phyloP scores from a whole-genome alignment of 2,797 vertebrate species.

The Picus viridis region DNA sequence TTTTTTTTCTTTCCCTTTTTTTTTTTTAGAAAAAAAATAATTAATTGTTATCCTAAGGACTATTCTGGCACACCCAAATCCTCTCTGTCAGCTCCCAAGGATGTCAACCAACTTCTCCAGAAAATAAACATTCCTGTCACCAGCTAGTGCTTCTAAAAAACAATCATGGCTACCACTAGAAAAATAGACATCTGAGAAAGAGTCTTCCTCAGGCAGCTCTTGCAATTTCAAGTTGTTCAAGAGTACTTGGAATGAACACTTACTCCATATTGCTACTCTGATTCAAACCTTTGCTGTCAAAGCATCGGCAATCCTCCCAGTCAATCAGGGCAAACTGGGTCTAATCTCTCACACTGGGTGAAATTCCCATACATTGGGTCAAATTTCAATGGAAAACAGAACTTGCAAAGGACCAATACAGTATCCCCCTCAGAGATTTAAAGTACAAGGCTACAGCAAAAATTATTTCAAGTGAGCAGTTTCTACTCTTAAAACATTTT shows the following conservation, averaged over 20 bases:
- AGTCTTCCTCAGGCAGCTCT: neutral
- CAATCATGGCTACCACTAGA: neutral
- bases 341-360: neutral
- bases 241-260: neutral
- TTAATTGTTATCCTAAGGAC: neutral
- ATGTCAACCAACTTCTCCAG: neutral
- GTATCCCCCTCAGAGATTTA: neutral
- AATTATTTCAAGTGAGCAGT: neutral
- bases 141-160: neutral
- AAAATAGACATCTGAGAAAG: neutral
- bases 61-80: neutral
- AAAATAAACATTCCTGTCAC: neutral
- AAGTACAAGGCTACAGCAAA: neutral
- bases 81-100: neutral
- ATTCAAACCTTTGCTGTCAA: neutral
- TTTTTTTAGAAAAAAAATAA: too few relatives aligned
- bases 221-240: neutral
- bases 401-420: neutral
- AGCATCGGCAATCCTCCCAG: neutral
- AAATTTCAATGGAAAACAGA: neutral
- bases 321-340: neutral
- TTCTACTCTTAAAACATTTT: constrained; percentile 10
- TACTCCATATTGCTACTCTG: neutral
- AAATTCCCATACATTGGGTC: neutral
- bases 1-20: too few relatives aligned